These are phyloP conservation scores for Pseudobourletiella spinata DNA, from an alignment of 1,140 invertebrate species.

Conservation along the genomic window DNA sequence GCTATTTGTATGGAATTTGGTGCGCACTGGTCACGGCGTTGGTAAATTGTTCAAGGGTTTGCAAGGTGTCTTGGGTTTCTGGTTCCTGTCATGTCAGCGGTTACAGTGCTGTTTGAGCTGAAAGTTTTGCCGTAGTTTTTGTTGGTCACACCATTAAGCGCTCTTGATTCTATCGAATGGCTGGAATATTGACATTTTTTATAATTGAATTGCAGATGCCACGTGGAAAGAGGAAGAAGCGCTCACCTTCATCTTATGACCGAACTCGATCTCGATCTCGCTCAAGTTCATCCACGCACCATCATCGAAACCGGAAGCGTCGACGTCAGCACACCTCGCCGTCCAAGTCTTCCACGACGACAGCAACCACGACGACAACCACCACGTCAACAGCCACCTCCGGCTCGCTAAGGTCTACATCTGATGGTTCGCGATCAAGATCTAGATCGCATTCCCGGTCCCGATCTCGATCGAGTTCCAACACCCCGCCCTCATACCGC, in stretches of 20 bases:
- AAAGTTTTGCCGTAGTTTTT: no score
- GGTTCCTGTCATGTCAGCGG: no score
- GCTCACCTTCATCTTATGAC: background rate
- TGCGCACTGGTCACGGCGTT: no score
- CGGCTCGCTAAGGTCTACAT: background rate
- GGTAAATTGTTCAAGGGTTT: no score
- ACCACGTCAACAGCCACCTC: background rate
- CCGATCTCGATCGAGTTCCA: background rate
- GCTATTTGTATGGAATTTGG: no score
- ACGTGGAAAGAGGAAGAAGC: background rate
- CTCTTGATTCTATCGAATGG: no score
- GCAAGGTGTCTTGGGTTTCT: no score
- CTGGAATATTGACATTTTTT: no score
- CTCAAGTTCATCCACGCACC: background rate
- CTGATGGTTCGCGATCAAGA: background rate
- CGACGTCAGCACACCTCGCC: background rate
- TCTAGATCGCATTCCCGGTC: background rate
- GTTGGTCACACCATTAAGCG: no score
- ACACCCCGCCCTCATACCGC: background rate
- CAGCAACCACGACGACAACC: background rate
- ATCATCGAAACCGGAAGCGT: background rate
- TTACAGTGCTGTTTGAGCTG: no score
- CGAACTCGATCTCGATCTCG: background rate
- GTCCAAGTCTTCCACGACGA: background rate
- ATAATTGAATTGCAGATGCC: background rate